Evolutionary conservation across 2,888 invertebrate genomes (phyloP).

Genomic region (Tenthredo amoena): DNA sequence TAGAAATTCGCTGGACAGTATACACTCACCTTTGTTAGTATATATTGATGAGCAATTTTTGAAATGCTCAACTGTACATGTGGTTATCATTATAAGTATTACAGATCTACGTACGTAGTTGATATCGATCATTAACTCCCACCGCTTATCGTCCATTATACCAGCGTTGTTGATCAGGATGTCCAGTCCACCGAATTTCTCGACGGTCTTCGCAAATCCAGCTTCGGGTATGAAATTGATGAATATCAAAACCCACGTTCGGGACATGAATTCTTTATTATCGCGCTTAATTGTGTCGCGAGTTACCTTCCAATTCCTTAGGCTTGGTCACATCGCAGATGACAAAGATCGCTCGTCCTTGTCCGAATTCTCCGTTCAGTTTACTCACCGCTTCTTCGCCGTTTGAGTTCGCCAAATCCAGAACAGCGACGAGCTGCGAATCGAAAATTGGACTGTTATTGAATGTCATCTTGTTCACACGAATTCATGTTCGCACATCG

Average conservation of each 20-base stretch:
- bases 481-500: not conserved
- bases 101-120: not conserved
- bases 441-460: not conserved
- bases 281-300: not conserved
- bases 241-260: not conserved
- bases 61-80: not conserved
- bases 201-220: constrained; percentile 77
- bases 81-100: not conserved
- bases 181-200: constrained; percentile 78
- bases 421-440: constrained; percentile 71
- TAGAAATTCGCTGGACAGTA: no score
- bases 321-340: constrained; percentile 79
- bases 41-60: not conserved
- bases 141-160: constrained; percentile 68
- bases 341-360: constrained; percentile 78
- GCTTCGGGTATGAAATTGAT: constrained; percentile 64
- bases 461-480: not conserved
- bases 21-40: no score
- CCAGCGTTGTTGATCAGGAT: constrained; percentile 79
- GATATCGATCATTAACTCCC: constrained; percentile 69
- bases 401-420: constrained; percentile 73
- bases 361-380: constrained; percentile 78
- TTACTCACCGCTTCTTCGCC: constrained; percentile 77
- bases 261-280: not conserved
- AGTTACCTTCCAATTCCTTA: constrained; percentile 77